Percentiles rank a stretch among this genome's conserved stretches.
Evolutionary conservation across 2,797 vertebrate species (phyloP).

Genomic region (Cyclopterus lumpus): DNA sequence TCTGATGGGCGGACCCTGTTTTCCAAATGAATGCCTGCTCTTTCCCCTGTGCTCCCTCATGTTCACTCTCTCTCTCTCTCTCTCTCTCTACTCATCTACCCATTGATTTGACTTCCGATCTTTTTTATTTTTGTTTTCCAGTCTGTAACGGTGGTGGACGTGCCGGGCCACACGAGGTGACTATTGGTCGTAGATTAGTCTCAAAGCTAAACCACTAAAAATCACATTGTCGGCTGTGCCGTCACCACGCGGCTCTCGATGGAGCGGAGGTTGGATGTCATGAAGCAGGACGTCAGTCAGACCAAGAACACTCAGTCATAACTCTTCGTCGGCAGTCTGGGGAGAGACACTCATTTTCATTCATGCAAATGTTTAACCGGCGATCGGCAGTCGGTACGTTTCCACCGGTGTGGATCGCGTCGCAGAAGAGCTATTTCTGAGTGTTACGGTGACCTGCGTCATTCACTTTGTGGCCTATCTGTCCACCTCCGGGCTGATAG

Average conservation of each 20-base stretch:
- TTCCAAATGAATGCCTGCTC: constrained; percentile 76
- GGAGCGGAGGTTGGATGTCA: constrained; percentile 73
- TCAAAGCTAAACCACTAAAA: constrained; percentile 76
- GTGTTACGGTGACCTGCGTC: constrained; percentile 77
- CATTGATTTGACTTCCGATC: constrained; percentile 53
- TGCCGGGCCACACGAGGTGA: constrained; percentile 77
- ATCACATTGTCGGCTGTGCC: constrained; percentile 69
- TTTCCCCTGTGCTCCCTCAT: constrained; percentile 52
- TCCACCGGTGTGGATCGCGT: constrained; percentile 34
- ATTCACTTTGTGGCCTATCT: constrained; percentile 77
- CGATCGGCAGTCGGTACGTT: constrained; percentile 24
- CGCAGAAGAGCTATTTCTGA: constrained; percentile 73
- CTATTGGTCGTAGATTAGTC: constrained; percentile 79
- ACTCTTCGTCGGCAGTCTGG: constrained; percentile 61
- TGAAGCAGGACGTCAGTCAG: constrained; percentile 78
- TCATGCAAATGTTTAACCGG: constrained; percentile 21
- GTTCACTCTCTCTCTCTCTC: constrained; percentile 20
- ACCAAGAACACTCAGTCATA: constrained; percentile 74
- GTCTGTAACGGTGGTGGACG: constrained; percentile 76
- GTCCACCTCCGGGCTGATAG: constrained; percentile 75
- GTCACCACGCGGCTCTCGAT: constrained; percentile 67
- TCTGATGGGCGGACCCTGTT: constrained; percentile 78
- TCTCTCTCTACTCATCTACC: neutral
- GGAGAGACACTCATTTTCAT: constrained; percentile 35
- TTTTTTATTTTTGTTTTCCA: constrained; percentile 69